phyloP scores from a whole-genome alignment of 1,140 invertebrate species.

The Drosophila nikananu region DNA sequence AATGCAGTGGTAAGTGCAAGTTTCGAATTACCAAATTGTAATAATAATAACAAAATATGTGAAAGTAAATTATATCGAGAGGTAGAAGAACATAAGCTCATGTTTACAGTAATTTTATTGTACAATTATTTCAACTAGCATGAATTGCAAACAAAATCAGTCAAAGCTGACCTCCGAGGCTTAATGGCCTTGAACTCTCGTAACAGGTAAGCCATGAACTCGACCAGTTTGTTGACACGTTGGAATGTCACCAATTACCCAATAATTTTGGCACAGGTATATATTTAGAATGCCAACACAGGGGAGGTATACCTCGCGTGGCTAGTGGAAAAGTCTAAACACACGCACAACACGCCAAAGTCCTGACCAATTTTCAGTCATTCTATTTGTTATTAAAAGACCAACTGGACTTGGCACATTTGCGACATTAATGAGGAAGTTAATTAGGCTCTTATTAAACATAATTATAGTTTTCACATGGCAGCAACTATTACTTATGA shows the following conservation, averaged over 20 bases:
- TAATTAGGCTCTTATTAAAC: conserved; percentile 30
- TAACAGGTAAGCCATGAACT: neutral
- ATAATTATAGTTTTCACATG: conserved; percentile 56
- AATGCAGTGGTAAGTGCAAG: neutral
- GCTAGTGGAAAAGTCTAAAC: conserved; percentile 15
- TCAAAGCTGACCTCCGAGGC: neutral
- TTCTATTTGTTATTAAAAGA: neutral
- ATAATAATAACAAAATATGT: neutral
- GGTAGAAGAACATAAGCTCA: neutral
- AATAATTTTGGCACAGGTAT: conserved; percentile 25
- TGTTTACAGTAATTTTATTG: too few relatives aligned
- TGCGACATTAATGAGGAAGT: conserved; percentile 26
- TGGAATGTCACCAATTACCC: conserved; percentile 38
- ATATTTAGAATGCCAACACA: conserved; percentile 37
- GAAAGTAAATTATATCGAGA: neutral
- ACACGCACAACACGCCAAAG: conserved; percentile 32
- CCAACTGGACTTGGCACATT: conserved; percentile 39
- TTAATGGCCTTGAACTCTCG: conserved; percentile 11
- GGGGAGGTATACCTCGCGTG: conserved; percentile 9
- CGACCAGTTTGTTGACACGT: conserved; percentile 37
- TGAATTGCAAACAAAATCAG: neutral
- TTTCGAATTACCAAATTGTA: conserved; percentile 14
- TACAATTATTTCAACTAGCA: neutral
- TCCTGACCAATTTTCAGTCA: too few relatives aligned
- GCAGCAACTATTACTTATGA: neutral